Evolutionary conservation across 2,888 invertebrate species (phyloP).

Genomic region (Thera britannica): DNA sequence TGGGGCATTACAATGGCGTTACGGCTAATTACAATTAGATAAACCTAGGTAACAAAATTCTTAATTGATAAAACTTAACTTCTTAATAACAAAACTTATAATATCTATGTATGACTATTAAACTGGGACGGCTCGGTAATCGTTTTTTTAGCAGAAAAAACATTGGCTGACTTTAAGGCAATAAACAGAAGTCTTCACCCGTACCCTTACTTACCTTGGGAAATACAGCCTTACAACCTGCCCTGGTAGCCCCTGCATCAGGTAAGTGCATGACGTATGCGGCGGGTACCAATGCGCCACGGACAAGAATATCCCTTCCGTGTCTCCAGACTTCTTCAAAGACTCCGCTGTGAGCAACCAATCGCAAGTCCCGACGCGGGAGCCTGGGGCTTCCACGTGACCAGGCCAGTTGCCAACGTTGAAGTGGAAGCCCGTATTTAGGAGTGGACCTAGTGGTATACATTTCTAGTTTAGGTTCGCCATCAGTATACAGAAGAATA

Average conservation of each 20-base stretch:
- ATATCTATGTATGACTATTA: too few species aligned
- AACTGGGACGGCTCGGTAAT: too few species aligned
- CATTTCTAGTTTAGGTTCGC: too few species aligned
- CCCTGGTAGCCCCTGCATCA: slow-evolving; percentile 93
- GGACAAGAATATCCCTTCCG: slow-evolving; percentile 95
- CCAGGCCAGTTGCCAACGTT: slow-evolving; percentile 98
- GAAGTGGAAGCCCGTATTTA: slow-evolving; percentile 97
- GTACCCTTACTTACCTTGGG: slow-evolving; percentile 86
- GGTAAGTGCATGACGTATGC: slow-evolving; percentile 95
- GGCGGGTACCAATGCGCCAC: slow-evolving; percentile 98
- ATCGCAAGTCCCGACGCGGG: slow-evolving; percentile 93
- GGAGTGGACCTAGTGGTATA: slow-evolving; percentile 87
- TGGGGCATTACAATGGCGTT: too few species aligned
- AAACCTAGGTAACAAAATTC: too few species aligned
- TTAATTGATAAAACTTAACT: too few species aligned
- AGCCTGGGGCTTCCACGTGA: slow-evolving; percentile 95
- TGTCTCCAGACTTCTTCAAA: slow-evolving; percentile 90
- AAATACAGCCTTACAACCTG: slow-evolving; percentile 96
- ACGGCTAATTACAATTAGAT: too few species aligned
- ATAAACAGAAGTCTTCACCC: neutral
- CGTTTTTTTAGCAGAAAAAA: too few species aligned
- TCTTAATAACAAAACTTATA: too few species aligned
- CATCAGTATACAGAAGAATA: too few species aligned
- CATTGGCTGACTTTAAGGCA: neutral
- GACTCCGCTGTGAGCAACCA: slow-evolving; percentile 94